phyloP scores from a whole-genome alignment of 2,113 vertebrate species.

The Caloenas nicobarica region DNA sequence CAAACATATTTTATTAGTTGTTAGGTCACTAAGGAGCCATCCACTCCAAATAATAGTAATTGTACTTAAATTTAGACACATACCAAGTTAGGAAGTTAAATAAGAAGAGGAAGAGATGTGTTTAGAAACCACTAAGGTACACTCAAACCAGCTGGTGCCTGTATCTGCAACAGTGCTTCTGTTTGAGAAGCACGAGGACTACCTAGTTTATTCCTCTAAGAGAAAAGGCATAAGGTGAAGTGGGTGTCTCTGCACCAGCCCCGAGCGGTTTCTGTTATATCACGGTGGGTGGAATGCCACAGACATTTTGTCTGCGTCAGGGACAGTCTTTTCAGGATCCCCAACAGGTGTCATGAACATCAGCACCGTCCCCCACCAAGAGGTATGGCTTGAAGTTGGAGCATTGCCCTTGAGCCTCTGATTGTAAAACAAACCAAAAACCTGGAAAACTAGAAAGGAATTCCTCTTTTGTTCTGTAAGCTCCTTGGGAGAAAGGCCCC shows the following conservation, averaged over 20 bases:
- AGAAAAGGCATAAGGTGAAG: not conserved
- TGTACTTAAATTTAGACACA: not conserved
- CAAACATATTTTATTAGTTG: not conserved
- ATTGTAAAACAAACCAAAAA: not conserved
- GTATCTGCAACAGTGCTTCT: not conserved
- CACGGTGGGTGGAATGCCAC: rapidly evolving
- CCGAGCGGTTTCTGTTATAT: not conserved
- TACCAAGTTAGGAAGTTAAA: not conserved
- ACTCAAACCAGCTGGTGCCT: not conserved
- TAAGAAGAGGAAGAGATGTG: not conserved
- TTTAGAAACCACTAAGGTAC: not conserved
- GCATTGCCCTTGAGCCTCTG: not conserved
- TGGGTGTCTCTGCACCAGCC: not conserved
- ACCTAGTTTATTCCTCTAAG: not conserved
- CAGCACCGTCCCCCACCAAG: not conserved
- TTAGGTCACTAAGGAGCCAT: not conserved
- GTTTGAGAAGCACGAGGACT: not conserved
- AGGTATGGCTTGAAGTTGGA: not conserved
- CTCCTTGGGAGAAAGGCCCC: not conserved
- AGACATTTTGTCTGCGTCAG: not conserved
- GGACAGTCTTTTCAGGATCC: not conserved
- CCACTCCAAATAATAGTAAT: not conserved
- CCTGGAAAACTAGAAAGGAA: not conserved
- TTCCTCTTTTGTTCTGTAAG: conserved; percentile 4
- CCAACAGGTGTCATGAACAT: rapidly evolving